phyloP scores from a whole-genome alignment of 2,888 invertebrate genomes.

The Diaprepes abbreviatus region DNA sequence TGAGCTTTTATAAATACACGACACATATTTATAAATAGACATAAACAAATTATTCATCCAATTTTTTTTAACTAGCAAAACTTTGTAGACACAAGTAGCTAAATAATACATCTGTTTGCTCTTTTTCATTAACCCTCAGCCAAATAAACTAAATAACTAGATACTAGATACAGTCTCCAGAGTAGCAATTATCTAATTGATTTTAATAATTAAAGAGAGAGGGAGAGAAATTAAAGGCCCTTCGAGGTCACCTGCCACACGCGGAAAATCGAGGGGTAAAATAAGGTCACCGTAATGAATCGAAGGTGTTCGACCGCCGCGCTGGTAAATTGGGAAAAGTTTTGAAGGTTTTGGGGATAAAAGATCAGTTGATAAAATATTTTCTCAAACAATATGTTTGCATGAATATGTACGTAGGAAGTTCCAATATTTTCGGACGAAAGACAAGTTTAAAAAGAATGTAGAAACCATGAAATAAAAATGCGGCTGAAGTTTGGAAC shows the following conservation, averaged over 20 bases:
- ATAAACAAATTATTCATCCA: not conserved
- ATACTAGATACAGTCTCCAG: conserved; percentile 6
- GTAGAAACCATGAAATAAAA: no score
- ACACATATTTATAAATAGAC: no score
- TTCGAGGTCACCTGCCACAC: conserved; percentile 25
- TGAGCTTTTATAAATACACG: no score
- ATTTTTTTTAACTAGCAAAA: not conserved
- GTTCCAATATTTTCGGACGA: no score
- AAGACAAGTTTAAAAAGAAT: no score
- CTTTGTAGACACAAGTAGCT: not conserved
- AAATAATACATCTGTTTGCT: not conserved
- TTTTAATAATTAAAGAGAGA: conserved; percentile 44
- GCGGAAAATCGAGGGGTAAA: conserved; percentile 27
- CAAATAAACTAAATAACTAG: conserved; percentile 18
- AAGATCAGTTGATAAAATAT: not conserved
- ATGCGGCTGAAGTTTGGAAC: no score
- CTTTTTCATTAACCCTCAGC: not conserved
- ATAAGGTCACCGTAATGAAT: conserved; percentile 18
- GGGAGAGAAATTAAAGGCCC: conserved; percentile 24
- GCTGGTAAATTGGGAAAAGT: not conserved
- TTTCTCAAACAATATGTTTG: not conserved
- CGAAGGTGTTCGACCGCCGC: conserved; percentile 12
- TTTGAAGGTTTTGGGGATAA: not conserved
- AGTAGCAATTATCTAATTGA: conserved; percentile 46
- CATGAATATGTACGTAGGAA: no score